These are phyloP conservation scores for Limnodromus scolopaceus DNA, from an alignment of 2,797 vertebrate species.

Conservation along the genomic window DNA sequence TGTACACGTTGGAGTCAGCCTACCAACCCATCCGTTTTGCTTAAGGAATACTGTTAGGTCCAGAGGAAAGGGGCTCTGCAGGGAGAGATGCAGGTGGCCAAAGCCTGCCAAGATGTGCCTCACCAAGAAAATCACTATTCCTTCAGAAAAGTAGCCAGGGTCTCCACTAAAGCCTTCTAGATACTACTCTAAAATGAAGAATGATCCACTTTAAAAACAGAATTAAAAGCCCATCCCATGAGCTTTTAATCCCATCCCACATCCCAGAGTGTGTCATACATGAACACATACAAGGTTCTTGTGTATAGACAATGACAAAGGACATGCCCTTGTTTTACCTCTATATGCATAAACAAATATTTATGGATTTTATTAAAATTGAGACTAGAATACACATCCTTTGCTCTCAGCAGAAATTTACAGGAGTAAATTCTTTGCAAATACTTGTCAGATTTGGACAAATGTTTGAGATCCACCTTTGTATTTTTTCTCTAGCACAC, in stretches of 20 bases:
- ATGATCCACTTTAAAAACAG: not conserved
- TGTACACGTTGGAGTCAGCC: not conserved
- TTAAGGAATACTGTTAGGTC: not conserved
- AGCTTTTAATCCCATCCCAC: not conserved
- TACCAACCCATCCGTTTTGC: not conserved
- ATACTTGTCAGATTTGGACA: constrained; percentile 64
- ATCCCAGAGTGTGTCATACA: not conserved
- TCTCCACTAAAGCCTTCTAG: not conserved
- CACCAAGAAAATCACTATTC: not conserved
- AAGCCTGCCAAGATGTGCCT: not conserved
- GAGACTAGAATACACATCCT: not conserved
- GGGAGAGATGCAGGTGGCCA: not conserved
- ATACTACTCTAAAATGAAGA: not conserved
- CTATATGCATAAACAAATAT: not conserved
- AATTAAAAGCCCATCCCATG: not conserved
- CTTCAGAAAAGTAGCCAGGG: not conserved
- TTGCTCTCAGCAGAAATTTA: constrained; percentile 29
- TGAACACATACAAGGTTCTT: not conserved
- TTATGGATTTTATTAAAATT: not conserved
- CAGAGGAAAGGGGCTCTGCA: not conserved
- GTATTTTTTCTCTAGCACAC: constrained; percentile 56
- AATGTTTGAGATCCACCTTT: constrained; percentile 63
- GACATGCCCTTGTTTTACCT: not conserved
- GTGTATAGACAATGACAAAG: not conserved
- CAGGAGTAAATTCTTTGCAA: constrained; percentile 30